Base-by-base conservation (phyloP, 2,797 vertebrate genomes). In the Typhlichthys eigenmanni region DNA sequence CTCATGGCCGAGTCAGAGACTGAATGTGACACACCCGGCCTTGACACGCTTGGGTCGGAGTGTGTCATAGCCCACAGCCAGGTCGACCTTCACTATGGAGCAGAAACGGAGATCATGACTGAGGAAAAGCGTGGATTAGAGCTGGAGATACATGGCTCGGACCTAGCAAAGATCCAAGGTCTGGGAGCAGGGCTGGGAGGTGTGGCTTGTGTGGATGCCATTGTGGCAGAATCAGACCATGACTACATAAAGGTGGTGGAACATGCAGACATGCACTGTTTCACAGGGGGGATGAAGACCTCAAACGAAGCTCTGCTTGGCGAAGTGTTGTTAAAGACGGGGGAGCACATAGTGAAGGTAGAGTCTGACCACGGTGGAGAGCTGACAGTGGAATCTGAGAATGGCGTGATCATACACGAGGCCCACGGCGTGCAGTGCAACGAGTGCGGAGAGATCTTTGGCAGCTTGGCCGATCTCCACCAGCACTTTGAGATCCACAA, bases 1-100 rank as follows among this genome's bases (percentile, higher is more conserved):
- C 91, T 94, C 86, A 94, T 94, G 93, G 91, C 92, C 12, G 93
- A 94, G 92, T 93, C 93, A 90, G 93, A 94, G 92, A 93, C 92
- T 91, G 92, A 94, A 79, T 94, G 93, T 91, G 93, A 94, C 92
- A 93, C 93, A 68, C 91, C 93, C 66, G 93, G 93, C 86, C 92
- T 94, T 79, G 93, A 94, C 90, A 94, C 93, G 38, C 90, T 94
- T 86, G 93, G 93, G 90, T 94, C 93, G 86, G 93, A 94, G 92
- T 94, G 93, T 92, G 92, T 94, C 90, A 94, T 94, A 80, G 92
- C 93, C 81, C 93, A 94, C 75, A 94, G 92, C 78, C 93, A 94
- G 87, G 93, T 93, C 76, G 93, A 94, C 89, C 91, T 93, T 82
- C 93, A 94, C 72, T 94, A 93, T 75, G 91, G 90, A 65, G 90